phyloP scores from a whole-genome alignment of 2,113 vertebrate species.

The Sturnira hondurensis region DNA sequence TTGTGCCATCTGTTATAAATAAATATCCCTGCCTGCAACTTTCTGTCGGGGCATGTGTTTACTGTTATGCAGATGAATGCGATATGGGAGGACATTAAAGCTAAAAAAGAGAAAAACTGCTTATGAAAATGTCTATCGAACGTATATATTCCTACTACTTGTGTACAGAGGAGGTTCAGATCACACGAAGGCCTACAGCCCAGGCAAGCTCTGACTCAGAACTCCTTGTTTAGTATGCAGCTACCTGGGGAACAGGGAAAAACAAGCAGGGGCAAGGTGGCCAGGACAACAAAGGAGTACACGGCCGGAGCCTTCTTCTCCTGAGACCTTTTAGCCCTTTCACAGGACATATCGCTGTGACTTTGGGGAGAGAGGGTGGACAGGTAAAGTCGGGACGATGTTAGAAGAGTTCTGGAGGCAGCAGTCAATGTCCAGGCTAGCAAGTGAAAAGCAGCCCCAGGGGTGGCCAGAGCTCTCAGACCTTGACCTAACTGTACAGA shows the following conservation, averaged over 20 bases:
- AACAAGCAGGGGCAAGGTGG: neutral
- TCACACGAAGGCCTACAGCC: neutral
- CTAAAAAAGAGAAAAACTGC: constrained; percentile 73
- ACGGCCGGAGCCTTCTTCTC: neutral
- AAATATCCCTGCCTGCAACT: constrained; percentile 80
- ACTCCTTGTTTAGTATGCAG: neutral
- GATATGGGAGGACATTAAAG: constrained; percentile 78
- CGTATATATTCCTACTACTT: constrained; percentile 55
- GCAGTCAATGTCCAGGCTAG: neutral
- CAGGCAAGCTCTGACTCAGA: neutral
- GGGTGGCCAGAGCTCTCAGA: neutral
- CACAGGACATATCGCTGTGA: neutral
- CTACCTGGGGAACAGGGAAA: neutral
- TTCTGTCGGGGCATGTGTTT: constrained; percentile 81
- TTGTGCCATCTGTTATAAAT: constrained; percentile 82
- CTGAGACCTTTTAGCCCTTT: neutral
- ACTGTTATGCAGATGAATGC: constrained; percentile 84
- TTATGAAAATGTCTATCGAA: constrained; percentile 74
- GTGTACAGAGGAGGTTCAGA: constrained; percentile 56
- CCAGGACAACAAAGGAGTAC: neutral
- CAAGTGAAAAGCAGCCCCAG: neutral
- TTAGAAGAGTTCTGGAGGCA: neutral
- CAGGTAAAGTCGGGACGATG: neutral
- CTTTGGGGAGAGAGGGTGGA: constrained; percentile 1
- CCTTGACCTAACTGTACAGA: constrained; percentile 25